Base-by-base conservation (phyloP, 2,797 vertebrate genomes). In the Parotocinclus haroldoi region DNA sequence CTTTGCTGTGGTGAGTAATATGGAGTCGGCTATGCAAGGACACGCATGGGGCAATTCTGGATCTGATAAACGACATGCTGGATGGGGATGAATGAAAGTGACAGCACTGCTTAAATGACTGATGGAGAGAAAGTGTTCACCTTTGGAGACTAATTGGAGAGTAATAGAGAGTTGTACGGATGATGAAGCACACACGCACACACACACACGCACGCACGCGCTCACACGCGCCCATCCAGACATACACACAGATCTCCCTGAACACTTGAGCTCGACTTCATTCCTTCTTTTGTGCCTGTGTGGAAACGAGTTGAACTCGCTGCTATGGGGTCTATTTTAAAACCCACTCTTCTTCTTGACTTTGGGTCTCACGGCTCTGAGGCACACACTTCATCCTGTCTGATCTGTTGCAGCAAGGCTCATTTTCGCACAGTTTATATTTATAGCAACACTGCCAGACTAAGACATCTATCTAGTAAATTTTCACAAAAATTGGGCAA, bases 81-180 rank as follows among this genome's bases (percentile, higher is more conserved):
- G 59, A 61, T 66, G 16, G 9, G 36, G 55, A 53, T 64, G 55
- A 64, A 57, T 58, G 38, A 72, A 61, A 44, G 44, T 61, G 49
- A 61, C 52, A 62, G 39, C 56, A 56, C 40, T 18, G 61, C 51
- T 56, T 66, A 56, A 66, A 40, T 49, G 50, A 66, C 17, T 57
- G 58, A 65, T 50, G 40, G 50, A 60, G 38, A 62, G n/a, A 44
- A 65, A 55, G 58, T n/a, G 27, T 16, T 65, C 68, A 70, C 46
- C 53, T 49, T 63, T 66, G 12, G 51, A 18, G 52, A 66, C 51
- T 71, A 71, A 71, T 71, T 71, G 42, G 36, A 42, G 49, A 44
- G 48, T 49, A 60, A 37, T 60, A 44, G 57, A 52, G 54, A 42
- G 57, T 14, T 36, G 58, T 57, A 57, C 10, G 19, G n/a, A 61